Conservation (phyloP, 2,797 vertebrate genomes). For the Mormyrops attenuatus region DNA sequence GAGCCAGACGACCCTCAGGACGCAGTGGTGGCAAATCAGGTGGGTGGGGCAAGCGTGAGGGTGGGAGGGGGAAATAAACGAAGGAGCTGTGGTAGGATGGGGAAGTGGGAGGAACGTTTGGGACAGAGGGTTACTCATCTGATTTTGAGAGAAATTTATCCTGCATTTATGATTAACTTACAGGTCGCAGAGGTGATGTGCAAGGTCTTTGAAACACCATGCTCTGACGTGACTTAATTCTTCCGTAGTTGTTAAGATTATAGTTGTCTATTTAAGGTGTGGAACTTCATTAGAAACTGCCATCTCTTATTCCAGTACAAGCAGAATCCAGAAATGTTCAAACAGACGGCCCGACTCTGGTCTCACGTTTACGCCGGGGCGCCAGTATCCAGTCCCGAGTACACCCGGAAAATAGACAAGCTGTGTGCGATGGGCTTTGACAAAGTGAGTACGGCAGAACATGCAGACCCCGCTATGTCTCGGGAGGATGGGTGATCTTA, state of each 20-base stretch:
- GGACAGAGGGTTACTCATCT: background rate
- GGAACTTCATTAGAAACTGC: background rate
- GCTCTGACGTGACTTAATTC: background rate
- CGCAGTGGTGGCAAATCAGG: constrained; percentile 98
- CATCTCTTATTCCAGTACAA: constrained; percentile 67
- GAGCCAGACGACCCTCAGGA: constrained; percentile 97
- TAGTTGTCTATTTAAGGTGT: background rate
- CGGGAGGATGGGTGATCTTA: background rate
- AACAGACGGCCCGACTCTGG: constrained; percentile 89
- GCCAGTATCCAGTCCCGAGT: constrained; percentile 81
- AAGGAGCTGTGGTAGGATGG: background rate
- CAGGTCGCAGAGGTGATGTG: background rate
- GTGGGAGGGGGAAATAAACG: background rate
- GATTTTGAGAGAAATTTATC: background rate
- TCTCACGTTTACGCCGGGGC: constrained; percentile 84
- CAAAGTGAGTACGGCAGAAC: constrained; percentile 73
- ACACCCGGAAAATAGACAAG: constrained; percentile 88
- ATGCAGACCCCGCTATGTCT: background rate
- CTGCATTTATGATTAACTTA: background rate
- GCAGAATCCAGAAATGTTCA: constrained; percentile 95
- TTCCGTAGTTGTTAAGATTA: background rate
- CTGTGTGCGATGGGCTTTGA: constrained; percentile 88
- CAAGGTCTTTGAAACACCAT: background rate
- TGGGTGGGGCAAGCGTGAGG: constrained; percentile 38
- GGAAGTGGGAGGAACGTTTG: background rate